Conservation (phyloP, 37 sponge, comb jelly and placozoan genomes). For the Lycopodina hypogea region DNA sequence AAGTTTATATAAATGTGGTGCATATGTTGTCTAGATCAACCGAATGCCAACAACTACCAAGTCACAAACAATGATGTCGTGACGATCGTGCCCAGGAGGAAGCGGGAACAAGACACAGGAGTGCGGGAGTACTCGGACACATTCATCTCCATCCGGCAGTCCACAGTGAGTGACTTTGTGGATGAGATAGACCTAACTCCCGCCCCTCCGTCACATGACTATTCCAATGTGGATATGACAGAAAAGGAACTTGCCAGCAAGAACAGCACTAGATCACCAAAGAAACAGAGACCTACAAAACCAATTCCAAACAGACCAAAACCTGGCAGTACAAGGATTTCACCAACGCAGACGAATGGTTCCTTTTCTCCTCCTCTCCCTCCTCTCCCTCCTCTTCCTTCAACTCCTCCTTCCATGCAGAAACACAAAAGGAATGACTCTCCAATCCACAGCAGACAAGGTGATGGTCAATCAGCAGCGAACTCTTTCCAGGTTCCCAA, state of each 20-base stretch:
- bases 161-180: neutral
- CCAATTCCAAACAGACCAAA: neutral
- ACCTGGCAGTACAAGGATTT: neutral
- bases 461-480: neutral
- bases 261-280: too few species aligned
- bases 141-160: slow-evolving; percentile 16
- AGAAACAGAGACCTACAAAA: neutral
- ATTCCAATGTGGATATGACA: slow-evolving; percentile 10
- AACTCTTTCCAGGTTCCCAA: neutral
- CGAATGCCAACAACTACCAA: too few species aligned
- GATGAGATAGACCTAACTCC: slow-evolving; percentile 31
- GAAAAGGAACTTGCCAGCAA: neutral
- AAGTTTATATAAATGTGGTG: too few species aligned
- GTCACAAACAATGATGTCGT: too few species aligned
- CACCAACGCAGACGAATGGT: neutral
- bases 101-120: too few species aligned
- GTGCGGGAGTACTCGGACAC: neutral
- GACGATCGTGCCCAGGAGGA: too few species aligned
- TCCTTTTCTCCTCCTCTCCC: neutral
- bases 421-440: too few species aligned
- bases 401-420: neutral
- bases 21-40: too few species aligned
- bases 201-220: slow-evolving; percentile 1
- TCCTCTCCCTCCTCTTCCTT: neutral
- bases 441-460: neutral